These are phyloP conservation scores for Oasisia sp. DNA, from an alignment of 2,888 invertebrate genomes.

Conservation along the genomic window DNA sequence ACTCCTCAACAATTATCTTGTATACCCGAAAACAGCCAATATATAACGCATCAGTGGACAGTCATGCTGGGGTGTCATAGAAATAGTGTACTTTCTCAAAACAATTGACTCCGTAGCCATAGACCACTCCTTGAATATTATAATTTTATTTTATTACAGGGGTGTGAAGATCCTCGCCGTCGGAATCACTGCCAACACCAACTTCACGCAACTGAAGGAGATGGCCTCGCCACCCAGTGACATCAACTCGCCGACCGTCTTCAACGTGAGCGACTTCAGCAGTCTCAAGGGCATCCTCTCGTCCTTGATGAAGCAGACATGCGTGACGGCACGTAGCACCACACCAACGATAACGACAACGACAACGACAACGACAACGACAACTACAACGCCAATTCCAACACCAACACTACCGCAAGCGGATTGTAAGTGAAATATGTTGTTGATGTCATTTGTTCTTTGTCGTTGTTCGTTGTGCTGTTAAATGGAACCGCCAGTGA, in stretches of 20 bases:
- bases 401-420: too few relatives aligned
- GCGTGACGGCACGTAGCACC: neutral
- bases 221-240: constrained; percentile 21
- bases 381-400: neutral
- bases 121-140: too few relatives aligned
- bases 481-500: too few relatives aligned
- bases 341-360: constrained; percentile 14
- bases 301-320: constrained; percentile 13
- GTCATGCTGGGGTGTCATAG: too few relatives aligned
- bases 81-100: too few relatives aligned
- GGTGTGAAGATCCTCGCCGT: constrained; percentile 3
- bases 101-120: too few relatives aligned
- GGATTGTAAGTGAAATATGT: neutral
- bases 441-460: too few relatives aligned
- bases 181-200: constrained; percentile 20
- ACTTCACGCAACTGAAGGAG: constrained; percentile 20
- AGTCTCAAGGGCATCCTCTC: neutral
- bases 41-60: too few relatives aligned
- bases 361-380: neutral
- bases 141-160: too few relatives aligned
- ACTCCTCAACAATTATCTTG: too few relatives aligned
- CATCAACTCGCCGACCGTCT: constrained; percentile 19
- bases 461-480: too few relatives aligned
- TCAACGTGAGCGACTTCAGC: constrained; percentile 19
- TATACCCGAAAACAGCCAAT: too few relatives aligned